Evolutionary conservation across 2,113 vertebrate genomes (phyloP).

Genomic region (Engystomops pustulosus): DNA sequence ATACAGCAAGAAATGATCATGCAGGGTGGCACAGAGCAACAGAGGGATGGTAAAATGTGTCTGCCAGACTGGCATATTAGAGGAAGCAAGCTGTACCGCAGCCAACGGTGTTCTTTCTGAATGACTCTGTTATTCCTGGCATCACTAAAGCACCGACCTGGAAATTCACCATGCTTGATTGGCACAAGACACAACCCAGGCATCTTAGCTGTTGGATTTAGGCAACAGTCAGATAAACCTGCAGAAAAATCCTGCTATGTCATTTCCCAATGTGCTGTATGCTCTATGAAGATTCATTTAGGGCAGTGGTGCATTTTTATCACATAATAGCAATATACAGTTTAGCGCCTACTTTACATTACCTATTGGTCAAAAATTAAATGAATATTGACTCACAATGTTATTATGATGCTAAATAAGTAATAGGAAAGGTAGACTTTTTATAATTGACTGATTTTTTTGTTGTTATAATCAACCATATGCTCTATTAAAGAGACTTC

Average conservation of each 20-base stretch:
- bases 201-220: conserved; percentile 34
- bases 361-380: no score
- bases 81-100: conserved; percentile 31
- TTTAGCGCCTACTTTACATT: no score
- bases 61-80: conserved; percentile 56
- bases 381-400: no score
- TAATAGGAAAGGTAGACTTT: no score
- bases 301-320: neutral
- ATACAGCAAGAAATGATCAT: conserved; percentile 51
- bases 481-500: no score
- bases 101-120: conserved; percentile 51
- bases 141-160: conserved; percentile 49
- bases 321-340: neutral
- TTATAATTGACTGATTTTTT: no score
- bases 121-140: conserved; percentile 59
- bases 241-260: conserved; percentile 31
- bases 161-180: conserved; percentile 42
- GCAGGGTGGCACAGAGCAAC: conserved; percentile 37
- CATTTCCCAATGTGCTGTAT: conserved; percentile 23
- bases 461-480: no score
- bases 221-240: conserved; percentile 29
- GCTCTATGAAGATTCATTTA: neutral
- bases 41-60: conserved; percentile 46
- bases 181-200: conserved; percentile 42
- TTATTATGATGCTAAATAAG: no score